phyloP scores from a whole-genome alignment of 2,113 vertebrate genomes.

The Pomatostomus ruficeps region DNA sequence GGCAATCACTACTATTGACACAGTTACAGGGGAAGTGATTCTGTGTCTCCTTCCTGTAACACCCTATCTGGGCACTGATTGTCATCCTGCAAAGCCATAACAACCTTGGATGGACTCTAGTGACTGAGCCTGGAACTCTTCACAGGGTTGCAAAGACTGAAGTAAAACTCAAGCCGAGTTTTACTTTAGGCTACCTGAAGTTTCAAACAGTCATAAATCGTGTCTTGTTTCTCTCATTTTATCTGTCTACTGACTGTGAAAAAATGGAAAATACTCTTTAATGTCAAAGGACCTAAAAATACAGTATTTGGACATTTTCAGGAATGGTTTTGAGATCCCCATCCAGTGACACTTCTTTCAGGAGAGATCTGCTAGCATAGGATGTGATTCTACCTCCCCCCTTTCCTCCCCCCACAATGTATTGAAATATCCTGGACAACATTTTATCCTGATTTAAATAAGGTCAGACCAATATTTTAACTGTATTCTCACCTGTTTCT shows the following conservation, averaged over 20 bases:
- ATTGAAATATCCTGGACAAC: background rate
- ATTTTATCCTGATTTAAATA: background rate
- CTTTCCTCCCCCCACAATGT: no score
- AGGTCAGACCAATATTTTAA: background rate
- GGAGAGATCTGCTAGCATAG: background rate
- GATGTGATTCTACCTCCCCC: background rate
- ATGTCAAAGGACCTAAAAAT: background rate
- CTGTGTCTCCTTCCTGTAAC: background rate
- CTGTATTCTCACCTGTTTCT: background rate
- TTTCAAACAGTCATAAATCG: background rate
- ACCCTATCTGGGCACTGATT: background rate
- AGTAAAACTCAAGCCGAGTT: background rate
- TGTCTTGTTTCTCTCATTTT: background rate
- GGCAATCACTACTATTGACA: background rate
- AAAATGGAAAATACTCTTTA: background rate
- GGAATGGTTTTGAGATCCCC: background rate
- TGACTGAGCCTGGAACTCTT: background rate
- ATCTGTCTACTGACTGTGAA: background rate
- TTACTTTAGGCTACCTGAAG: no score
- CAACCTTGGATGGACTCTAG: background rate
- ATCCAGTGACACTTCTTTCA: background rate
- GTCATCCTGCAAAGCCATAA: background rate
- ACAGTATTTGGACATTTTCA: background rate
- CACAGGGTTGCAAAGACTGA: background rate
- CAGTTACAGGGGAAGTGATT: background rate